Percentiles rank a stretch among this genome's conserved stretches.
Conservation (phyloP, 1,140 invertebrate genomes). For the Stenopsyche tienmushanensis region DNA sequence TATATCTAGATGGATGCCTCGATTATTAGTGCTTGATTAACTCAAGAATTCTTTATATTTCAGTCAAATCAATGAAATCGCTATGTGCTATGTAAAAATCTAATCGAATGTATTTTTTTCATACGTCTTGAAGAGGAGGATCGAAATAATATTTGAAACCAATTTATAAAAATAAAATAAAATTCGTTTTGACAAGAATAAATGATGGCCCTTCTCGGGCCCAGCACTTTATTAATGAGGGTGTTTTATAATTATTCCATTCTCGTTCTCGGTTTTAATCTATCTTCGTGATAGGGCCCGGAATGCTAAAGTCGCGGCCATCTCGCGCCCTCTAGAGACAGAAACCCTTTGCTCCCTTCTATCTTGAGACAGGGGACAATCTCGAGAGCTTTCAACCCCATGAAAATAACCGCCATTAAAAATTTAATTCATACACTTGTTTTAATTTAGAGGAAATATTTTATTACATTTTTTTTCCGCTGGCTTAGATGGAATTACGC, state of each 20-base stretch:
- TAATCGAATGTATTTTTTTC: no score
- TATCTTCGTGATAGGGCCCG: conserved; percentile 16
- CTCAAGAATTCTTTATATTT: no score
- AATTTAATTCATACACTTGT: neutral
- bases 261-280: conserved; percentile 25
- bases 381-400: neutral
- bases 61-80: no score
- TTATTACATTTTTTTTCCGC: neutral
- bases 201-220: conserved; percentile 13
- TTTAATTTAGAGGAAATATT: neutral
- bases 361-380: neutral
- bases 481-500: neutral
- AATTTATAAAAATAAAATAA: no score
- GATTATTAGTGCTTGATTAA: no score
- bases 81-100: no score
- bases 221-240: conserved; percentile 23
- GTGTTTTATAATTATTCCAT: conserved; percentile 24
- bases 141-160: no score
- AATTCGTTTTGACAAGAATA: conserved; percentile 21
- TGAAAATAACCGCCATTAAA: neutral
- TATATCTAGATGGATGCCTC: no score
- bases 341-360: neutral
- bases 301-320: conserved; percentile 10
- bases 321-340: neutral
- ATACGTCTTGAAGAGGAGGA: no score